Evolutionary conservation across 2,888 invertebrate species (phyloP), one percentile per base, ranked within the genome.

Genomic region (Luperina nickerlii): DNA sequence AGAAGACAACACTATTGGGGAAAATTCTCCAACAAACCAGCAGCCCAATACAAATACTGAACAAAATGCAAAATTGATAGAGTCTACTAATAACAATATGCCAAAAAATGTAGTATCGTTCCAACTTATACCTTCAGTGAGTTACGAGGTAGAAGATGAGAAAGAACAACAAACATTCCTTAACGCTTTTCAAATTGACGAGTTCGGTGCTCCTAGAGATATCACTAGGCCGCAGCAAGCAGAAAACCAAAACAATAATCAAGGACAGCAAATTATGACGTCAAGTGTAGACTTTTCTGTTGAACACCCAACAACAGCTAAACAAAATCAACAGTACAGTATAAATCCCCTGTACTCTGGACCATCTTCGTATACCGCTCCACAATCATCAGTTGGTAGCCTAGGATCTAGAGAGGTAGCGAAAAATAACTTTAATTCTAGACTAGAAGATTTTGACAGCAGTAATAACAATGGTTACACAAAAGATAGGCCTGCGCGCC

Each of bases 301-400:
- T 38, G 91, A 94, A 74, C 95, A 95, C 82, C 92, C 94, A 2
- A 85, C 87, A 72, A 88, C 93, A 54, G 81, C 77, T 38, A 92
- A 92, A 84, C 91, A 92, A 81, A 83, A 89, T 60, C 89, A 85
- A 79, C 84, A 88, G 60, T 91, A 90, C 80, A 90, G 87, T 76
- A 80, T 93, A 18, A 93, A 91, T 83, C 90, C 90, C 32, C 82
- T 96, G 32, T 97, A 96, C 78, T 90, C 92, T 70, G 96, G 96
- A 0, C 96, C 96, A 11, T 96, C 96, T n/a, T 96, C 97, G 0
- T 97, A 96, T 81, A 95, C 92, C 0, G 96, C 96, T 62, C 96
- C 96, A 32, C 96, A 96, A 85, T 92, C 93, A 8, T 96, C 96
- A 62, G 92, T 96, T 63, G 96, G 96, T n/a, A 94, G 90, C 76